Evolutionary conservation across 2,113 vertebrate genomes (phyloP), one percentile per base, ranked within the genome.

Genomic region (Dascyllus trimaculatus): DNA sequence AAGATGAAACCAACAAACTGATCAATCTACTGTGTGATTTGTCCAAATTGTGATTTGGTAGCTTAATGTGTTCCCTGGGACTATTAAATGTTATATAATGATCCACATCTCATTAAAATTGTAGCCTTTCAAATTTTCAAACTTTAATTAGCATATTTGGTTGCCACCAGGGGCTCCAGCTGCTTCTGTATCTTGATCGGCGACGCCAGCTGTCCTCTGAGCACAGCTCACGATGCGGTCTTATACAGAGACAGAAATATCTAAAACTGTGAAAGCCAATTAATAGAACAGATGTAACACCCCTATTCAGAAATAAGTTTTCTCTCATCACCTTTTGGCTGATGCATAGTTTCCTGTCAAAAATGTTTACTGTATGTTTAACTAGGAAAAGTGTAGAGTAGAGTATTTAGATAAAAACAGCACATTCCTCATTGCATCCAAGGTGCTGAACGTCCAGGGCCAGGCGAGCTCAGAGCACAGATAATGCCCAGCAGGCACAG

Each of bases 141-240:
- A 61, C 78, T 85, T 80, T 82, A 76, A 88, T 82, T 74, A 82
- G 75, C 76, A 67, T 78, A 53, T 86, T 85, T 81, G 66, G 65
- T 84, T 32, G 54, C 78, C 76, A 73, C 71, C 69, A 78, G 71
- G 71, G 80, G 48, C 74, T 59, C 74, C 78, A 86, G 89, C 86
- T 88, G 87, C 70, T 84, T 78, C 52, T 77, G 60, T 52, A 38
- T 76, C 46, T 72, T 82, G 59, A 87, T 84, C 57, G 51, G 65
- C 5, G n/a, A 67, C 67, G 58, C 82, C 86, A 88, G 88, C 84
- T 86, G 82, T 88, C 78, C 60, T 59, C 45, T 22, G 38, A 64
- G 52, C 68, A 64, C 64, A 53, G 63, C 58, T 54, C 68, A 65
- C 43, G 61, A 74, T 17, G 18, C 38, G 25, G 63, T 57, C 78